Conservation (phyloP, 2,888 invertebrate species). For the Drosophila cognata region DNA sequence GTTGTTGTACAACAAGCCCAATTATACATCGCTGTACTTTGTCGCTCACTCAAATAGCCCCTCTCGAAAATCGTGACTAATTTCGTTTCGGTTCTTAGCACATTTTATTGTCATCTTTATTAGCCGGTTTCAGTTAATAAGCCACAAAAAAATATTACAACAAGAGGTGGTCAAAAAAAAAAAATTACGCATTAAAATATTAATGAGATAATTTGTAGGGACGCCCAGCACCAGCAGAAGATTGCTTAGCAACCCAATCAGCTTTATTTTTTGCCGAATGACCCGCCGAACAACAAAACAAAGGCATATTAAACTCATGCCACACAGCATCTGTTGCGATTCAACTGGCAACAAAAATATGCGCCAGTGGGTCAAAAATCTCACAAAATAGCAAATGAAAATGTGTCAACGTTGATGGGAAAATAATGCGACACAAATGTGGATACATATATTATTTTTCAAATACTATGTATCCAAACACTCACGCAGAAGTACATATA, state of each 20-base stretch:
- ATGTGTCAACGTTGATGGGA: slow-evolving; percentile 44
- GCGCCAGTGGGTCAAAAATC: slow-evolving; percentile 34
- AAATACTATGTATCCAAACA: slow-evolving; percentile 10
- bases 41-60: slow-evolving; percentile 15
- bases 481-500: slow-evolving; percentile 7
- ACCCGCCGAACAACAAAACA: slow-evolving; percentile 29
- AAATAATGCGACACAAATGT: slow-evolving; percentile 55
- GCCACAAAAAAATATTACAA: slow-evolving; percentile 18
- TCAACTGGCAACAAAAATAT: slow-evolving; percentile 36
- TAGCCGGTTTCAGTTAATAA: slow-evolving; percentile 66
- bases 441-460: slow-evolving; percentile 13
- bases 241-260: slow-evolving; percentile 39
- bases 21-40: slow-evolving; percentile 42
- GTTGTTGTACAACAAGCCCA: slow-evolving; percentile 21
- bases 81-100: slow-evolving; percentile 50
- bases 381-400: slow-evolving; percentile 38
- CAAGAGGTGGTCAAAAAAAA: slow-evolving; percentile 3
- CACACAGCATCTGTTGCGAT: slow-evolving; percentile 15
- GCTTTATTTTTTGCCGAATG: slow-evolving; percentile 37
- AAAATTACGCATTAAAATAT: slow-evolving; percentile 27
- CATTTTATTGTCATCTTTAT: slow-evolving; percentile 47
- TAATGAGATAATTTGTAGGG: slow-evolving; percentile 58
- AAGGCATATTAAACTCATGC: slow-evolving; percentile 61
- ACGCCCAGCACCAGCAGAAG: not conserved
- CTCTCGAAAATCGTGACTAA: slow-evolving; percentile 55